Evolutionary conservation across 2,888 invertebrate genomes (phyloP).

Genomic region (Nomada fabriciana): DNA sequence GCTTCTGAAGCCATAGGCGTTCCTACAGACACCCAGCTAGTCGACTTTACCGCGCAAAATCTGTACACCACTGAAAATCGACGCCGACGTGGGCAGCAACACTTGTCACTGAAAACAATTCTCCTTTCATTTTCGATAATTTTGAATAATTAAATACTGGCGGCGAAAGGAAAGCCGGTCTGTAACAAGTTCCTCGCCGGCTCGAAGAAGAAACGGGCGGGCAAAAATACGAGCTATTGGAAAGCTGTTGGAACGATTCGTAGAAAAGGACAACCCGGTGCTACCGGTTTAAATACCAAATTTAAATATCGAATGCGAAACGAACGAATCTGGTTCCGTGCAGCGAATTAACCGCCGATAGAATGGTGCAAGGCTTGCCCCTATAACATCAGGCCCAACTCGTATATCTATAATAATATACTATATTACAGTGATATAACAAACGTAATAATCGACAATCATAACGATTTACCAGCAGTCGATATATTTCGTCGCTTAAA

Average conservation of each 20-base stretch:
- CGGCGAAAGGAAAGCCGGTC: not conserved
- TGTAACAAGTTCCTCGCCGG: not conserved
- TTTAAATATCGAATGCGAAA: constrained; percentile 56
- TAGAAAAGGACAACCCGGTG: constrained; percentile 32
- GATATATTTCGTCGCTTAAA: not conserved
- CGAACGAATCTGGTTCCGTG: constrained; percentile 25
- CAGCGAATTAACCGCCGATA: constrained; percentile 16
- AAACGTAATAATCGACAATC: constrained; percentile 20
- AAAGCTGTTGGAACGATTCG: constrained; percentile 37
- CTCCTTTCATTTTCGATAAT: too few species aligned
- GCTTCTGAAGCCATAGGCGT: constrained; percentile 62
- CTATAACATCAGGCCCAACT: not conserved
- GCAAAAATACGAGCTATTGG: constrained; percentile 18
- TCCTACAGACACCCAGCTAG: not conserved
- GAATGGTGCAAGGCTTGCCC: not conserved
- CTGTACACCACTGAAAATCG: not conserved
- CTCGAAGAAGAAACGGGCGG: not conserved
- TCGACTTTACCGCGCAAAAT: not conserved
- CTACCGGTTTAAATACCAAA: constrained; percentile 61
- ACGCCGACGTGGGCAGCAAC: not conserved
- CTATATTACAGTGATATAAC: too few species aligned
- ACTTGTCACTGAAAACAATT: too few species aligned
- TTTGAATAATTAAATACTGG: too few species aligned
- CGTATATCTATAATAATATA: not conserved
- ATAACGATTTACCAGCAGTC: not conserved